Conservation (phyloP, 2,113 vertebrate species). For the Protobothrops mucrosquamatus region DNA sequence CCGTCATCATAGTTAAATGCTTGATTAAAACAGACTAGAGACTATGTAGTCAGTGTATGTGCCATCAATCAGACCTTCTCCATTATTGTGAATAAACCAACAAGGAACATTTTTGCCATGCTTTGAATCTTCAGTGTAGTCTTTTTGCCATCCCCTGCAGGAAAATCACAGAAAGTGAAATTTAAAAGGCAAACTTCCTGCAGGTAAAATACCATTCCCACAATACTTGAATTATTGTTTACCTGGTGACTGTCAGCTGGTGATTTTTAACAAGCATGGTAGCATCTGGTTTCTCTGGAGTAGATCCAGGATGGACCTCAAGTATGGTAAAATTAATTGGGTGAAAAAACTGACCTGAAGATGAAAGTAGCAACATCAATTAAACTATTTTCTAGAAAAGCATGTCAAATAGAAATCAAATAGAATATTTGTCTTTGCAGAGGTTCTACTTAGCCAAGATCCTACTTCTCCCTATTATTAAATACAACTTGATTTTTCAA, state of each 20-base stretch:
- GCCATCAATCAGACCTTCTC: slow-evolving; percentile 88
- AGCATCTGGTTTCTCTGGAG: slow-evolving; percentile 86
- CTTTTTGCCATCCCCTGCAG: slow-evolving; percentile 89
- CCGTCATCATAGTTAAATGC: not conserved
- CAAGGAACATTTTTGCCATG: slow-evolving; percentile 76
- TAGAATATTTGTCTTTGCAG: not conserved
- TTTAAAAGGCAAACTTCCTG: not conserved
- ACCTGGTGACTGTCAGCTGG: slow-evolving; percentile 89
- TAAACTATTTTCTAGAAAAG: not conserved
- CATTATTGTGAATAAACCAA: slow-evolving; percentile 91
- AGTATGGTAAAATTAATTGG: slow-evolving; percentile 83
- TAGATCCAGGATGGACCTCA: slow-evolving; percentile 77
- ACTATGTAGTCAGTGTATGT: slow-evolving; percentile 80
- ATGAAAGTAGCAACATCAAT: not conserved
- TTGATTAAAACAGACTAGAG: slow-evolving; percentile 62
- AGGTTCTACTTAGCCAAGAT: not conserved
- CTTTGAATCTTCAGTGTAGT: slow-evolving; percentile 75
- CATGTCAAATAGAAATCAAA: not conserved
- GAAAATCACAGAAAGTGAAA: slow-evolving; percentile 11
- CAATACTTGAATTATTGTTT: slow-evolving; percentile 19
- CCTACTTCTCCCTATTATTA: not conserved
- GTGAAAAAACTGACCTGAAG: slow-evolving; percentile 90
- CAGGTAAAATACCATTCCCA: not conserved
- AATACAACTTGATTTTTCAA: not conserved
- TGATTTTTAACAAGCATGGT: slow-evolving; percentile 89